These are phyloP conservation scores for Leptinotarsa texana DNA, from an alignment of 1,140 invertebrate genomes.

Conservation along the genomic window DNA sequence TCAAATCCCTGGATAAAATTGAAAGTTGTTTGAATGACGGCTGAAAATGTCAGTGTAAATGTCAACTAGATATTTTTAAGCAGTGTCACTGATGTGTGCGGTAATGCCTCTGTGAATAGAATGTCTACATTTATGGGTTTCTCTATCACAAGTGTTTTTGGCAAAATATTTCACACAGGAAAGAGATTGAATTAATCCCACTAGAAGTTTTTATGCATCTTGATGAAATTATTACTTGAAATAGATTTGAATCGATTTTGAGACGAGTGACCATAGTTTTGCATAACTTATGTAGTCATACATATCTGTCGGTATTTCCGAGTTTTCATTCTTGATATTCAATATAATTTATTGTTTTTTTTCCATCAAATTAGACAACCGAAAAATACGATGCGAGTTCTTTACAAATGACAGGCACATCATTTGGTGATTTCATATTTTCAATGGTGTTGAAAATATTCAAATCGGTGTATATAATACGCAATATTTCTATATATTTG, in stretches of 20 bases:
- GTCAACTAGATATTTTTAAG: too few relatives aligned
- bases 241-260: too few relatives aligned
- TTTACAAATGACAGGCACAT: not conserved
- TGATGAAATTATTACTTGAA: not conserved
- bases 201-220: not conserved
- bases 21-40: too few relatives aligned
- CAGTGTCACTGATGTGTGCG: too few relatives aligned
- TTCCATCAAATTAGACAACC: not conserved
- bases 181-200: too few relatives aligned
- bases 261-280: too few relatives aligned
- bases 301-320: not conserved
- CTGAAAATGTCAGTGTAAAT: too few relatives aligned
- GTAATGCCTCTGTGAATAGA: too few relatives aligned
- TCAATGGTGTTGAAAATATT: conserved; percentile 48
- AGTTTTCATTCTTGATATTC: not conserved
- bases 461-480: conserved; percentile 50
- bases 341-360: not conserved
- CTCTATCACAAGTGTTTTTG: too few relatives aligned
- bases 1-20: too few relatives aligned
- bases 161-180: too few relatives aligned
- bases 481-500: conserved; percentile 51
- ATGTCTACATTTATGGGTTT: too few relatives aligned
- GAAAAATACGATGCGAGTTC: not conserved
- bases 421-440: conserved; percentile 47
- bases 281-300: conserved; percentile 1